These are phyloP conservation scores for Myxocyprinus asiaticus DNA, from an alignment of 2,113 vertebrate species.

Conservation along the genomic window DNA sequence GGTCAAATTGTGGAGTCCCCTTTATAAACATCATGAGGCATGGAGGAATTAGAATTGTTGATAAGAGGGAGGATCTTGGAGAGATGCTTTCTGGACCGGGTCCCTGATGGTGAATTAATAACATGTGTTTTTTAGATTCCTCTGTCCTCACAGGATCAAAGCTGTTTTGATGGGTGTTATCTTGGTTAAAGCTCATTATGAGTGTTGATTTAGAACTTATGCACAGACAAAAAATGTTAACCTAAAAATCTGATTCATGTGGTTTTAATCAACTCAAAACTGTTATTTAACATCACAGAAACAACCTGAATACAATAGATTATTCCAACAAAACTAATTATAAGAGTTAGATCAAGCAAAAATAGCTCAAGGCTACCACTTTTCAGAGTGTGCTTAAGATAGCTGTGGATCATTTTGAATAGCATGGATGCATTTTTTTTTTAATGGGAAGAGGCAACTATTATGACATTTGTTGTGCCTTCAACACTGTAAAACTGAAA, in stretches of 20 bases:
- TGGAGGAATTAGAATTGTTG: constrained; percentile 50
- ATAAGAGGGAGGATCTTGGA: constrained; percentile 60
- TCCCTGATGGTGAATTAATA: constrained; percentile 42
- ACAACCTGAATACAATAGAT: too few species aligned
- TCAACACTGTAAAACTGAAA: too few species aligned
- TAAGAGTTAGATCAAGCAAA: too few species aligned
- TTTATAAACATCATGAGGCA: constrained; percentile 61
- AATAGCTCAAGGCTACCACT: too few species aligned
- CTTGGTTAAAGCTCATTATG: background rate
- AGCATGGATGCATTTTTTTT: too few species aligned
- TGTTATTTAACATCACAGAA: too few species aligned
- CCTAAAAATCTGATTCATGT: too few species aligned
- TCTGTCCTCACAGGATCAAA: constrained; percentile 26
- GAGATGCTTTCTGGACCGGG: constrained; percentile 27
- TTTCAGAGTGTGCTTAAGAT: too few species aligned
- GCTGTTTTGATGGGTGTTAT: constrained; percentile 19
- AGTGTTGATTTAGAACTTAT: background rate
- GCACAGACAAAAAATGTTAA: too few species aligned
- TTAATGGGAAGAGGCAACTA: background rate
- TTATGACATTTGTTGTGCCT: too few species aligned
- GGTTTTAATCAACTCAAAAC: too few species aligned
- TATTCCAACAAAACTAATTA: too few species aligned
- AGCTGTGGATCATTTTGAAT: background rate
- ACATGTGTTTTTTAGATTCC: constrained; percentile 17
- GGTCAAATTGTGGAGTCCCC: background rate